Base-by-base conservation (phyloP, 1,140 invertebrate genomes). In the Capitella teleta region DNA sequence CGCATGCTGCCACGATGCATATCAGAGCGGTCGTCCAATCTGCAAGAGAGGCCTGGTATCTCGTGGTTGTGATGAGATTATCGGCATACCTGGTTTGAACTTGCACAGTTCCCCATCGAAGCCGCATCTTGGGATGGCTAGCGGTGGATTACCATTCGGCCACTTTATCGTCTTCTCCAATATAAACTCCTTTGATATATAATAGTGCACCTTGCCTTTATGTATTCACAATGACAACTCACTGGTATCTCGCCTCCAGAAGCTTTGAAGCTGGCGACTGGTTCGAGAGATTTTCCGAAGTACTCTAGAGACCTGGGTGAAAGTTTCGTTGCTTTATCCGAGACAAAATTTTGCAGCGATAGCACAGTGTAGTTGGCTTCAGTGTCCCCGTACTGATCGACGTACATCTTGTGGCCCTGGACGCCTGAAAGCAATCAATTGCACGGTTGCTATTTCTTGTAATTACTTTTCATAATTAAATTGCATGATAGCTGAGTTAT, bases 301-400 rank as follows among this genome's bases (percentile, higher is more conserved):
- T 40, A n/a, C n/a, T n/a, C n/a, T n/a, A n/a, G n/a, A n/a, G n/a
- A n/a, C n/a, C n/a, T n/a, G n/a, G n/a, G n/a, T n/a, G n/a, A n/a
- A n/a, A n/a, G n/a, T n/a, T n/a, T n/a, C n/a, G n/a, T n/a, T n/a
- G n/a, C n/a, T n/a, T n/a, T 3, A 3, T 21, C 38, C 2, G 21
- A 18, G 0, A n/a, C n/a, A 24, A 21, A 18, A 8, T 40, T 24
- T n/a, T 40, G 38, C n/a, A 40, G 46, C 0, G 89, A 85, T 18
- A 96, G 73, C 28, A 97, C 83, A 0, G 92, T 93, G 71, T 93
- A 98, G 67, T 96, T 96, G 2, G 93, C 93, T 68, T 95, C 88
- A 0, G 92, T 94, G 64, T 97, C 90, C 16, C 92, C 93, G 60
- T 87, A 83, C 55, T 84, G 77, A 72, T 97, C 91, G 43, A 97